Evolutionary conservation across 2,113 vertebrate species (phyloP), one percentile per base, ranked within the genome.

Genomic region (Daboia siamensis): DNA sequence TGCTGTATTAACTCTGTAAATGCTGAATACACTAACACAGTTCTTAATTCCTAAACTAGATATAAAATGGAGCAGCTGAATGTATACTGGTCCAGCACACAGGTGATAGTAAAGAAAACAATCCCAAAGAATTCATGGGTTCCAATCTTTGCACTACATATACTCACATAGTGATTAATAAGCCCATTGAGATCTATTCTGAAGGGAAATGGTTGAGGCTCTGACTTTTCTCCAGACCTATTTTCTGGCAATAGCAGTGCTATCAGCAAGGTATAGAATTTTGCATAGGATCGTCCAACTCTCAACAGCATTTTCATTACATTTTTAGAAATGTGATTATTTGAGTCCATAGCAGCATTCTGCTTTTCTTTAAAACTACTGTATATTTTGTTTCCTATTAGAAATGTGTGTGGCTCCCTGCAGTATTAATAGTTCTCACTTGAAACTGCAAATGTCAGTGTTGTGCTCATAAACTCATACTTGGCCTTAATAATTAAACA

Each of bases 261-360:
- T 96, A 95, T 94, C 95, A 95, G 94, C 91, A 69, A 95, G 94
- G 88, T 95, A 90, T 95, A 95, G 84, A 93, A 92, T 90, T 94
- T 0, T 0, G 57, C 74, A 96, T 89, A 93, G n/a, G 69, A 95
- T 93, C 95, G 94, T 95, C 93, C 93, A 94, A 92, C 86, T 94
- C 93, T 92, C 95, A 96, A 90, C 8, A 94, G 87, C 94, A 33
- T 89, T 91, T 94, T 89, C 89, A 74, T 88, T 95, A 95, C 95
- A 90, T 64, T 51, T 94, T 93, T 94, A 93, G 92, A 93, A 94
- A 93, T 33, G 88, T 24, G 52, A 86, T 0, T 59, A 92, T 95
- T 93, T 95, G 90, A 95, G 86, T 93, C 91, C 5, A 9, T 88
- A 64, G 51, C n/a, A 57, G 17, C 20, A 87, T 91, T 91, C 61